Percentiles rank a stretch among this genome's conserved stretches.
phyloP scores from a whole-genome alignment of 30 jellyfish, hydroid and myxozoan species.

The Morbakka virulenta region DNA sequence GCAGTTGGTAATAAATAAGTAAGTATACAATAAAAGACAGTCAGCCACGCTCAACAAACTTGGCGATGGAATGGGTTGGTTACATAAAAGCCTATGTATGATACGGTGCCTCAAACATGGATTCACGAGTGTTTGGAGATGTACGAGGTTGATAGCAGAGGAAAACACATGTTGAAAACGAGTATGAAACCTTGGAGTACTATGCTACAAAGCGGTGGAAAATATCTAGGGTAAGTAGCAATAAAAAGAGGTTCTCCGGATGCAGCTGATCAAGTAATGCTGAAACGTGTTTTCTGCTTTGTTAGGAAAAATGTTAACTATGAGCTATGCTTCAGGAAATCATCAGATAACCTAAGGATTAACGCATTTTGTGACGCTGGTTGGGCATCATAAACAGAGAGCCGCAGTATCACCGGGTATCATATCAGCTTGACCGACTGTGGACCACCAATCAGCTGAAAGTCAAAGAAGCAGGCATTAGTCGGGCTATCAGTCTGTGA shows the following conservation, averaged over 20 bases:
- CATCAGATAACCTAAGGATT: too few species aligned
- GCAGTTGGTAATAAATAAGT: too few species aligned
- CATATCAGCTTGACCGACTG: too few species aligned
- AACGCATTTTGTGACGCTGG: slow-evolving; percentile 48
- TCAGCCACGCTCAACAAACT: too few species aligned
- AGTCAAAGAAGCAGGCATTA: slow-evolving; percentile 33
- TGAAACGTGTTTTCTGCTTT: slow-evolving; percentile 32
- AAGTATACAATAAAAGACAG: too few species aligned
- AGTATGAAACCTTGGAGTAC: not conserved
- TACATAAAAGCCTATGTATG: too few species aligned
- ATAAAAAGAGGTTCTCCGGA: not conserved
- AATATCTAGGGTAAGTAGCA: not conserved
- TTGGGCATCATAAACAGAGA: slow-evolving; percentile 34
- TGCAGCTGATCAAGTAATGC: not conserved
- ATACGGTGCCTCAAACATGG: too few species aligned
- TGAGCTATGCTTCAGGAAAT: not conserved
- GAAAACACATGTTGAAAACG: slow-evolving; percentile 2
- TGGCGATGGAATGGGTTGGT: too few species aligned
- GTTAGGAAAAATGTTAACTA: slow-evolving; percentile 2
- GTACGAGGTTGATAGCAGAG: slow-evolving; percentile 8
- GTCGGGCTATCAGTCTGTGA: slow-evolving; percentile 41
- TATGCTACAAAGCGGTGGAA: too few species aligned
- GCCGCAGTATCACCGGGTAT: slow-evolving; percentile 43
- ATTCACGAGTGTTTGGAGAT: too few species aligned
- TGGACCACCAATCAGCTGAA: too few species aligned